Evolutionary conservation across 2,888 invertebrate genomes (phyloP), one percentile per base, ranked within the genome.

Genomic region (Nineta flava): DNA sequence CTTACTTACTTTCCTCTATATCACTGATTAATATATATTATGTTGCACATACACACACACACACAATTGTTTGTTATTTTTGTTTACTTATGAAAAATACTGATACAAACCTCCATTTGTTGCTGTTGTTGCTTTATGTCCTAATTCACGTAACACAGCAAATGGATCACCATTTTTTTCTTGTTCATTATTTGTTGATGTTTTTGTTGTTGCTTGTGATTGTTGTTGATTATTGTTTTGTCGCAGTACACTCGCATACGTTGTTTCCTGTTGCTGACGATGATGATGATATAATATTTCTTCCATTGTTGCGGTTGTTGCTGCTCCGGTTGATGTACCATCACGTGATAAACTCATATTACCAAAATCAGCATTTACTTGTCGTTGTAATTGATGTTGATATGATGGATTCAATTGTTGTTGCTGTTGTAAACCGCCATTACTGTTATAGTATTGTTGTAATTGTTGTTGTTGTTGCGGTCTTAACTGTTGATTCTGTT

Each of bases 81-180:
- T 26, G 26, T 26, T 26, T 13, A 50, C 52, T 57, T 62, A 74
- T 59, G 73, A 72, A 65, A 75, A 75, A 65, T 75, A 75, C 61
- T 75, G 72, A 61, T 74, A 74, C 57, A 73, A 70, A 54, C 74
- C 72, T 54, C 63, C 59, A 41, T 59, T 60, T 42, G 57, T 67
- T 49, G 52, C 55, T 57, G 68, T 65, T 60, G 59, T 64, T 54
- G 65, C 65, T 55, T 68, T 67, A 57, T 70, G 69, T 32, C 71
- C 71, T 50, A 71, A 59, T 52, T 71, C 71, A 47, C 71, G 62
- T 54, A 71, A 66, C 53, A 70, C 67, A 45, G 69, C 67, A 59
- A 72, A 70, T 13, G 70, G 71, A 61, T 66, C 72, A 55, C 58
- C 52, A 48, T 50, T 53, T 43, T 48, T 49, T 40, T 50, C 40